A percentile compares a stretch with the other conserved stretches of the same genome.
These are phyloP conservation scores for Clusia tigrina DNA, from an alignment of 2,888 invertebrate genomes.

Conservation along the genomic window DNA sequence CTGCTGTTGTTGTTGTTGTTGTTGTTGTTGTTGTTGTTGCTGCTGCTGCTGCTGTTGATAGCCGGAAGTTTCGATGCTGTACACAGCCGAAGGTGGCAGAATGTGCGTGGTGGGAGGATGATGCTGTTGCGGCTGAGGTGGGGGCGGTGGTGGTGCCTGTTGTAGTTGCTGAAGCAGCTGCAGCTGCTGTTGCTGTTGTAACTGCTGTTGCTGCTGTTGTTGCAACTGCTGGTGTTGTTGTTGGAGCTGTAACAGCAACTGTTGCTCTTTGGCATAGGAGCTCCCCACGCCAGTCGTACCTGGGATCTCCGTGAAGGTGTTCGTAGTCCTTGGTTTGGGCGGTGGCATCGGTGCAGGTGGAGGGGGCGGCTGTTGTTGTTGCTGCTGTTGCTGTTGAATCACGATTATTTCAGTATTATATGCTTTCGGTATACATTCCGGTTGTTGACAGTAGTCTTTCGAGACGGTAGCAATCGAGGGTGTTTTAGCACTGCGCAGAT, in stretches of 20 bases:
- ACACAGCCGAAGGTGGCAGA: slow-evolving; percentile 61
- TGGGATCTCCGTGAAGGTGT: slow-evolving; percentile 63
- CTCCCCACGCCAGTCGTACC: slow-evolving; percentile 63
- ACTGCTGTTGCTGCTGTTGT: slow-evolving; percentile 42
- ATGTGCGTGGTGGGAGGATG: slow-evolving; percentile 59
- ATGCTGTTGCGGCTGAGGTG: slow-evolving; percentile 37
- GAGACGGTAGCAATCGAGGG: slow-evolving; percentile 64
- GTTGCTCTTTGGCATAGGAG: slow-evolving; percentile 59
- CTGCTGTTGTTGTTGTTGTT: slow-evolving; percentile 31
- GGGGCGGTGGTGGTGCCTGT: slow-evolving; percentile 40
- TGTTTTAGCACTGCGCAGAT: slow-evolving; percentile 64
- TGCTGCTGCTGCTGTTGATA: slow-evolving; percentile 42
- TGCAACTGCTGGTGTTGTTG: slow-evolving; percentile 45
- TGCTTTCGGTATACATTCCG: slow-evolving; percentile 59
- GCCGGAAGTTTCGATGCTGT: slow-evolving; percentile 61
- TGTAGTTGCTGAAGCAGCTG: slow-evolving; percentile 38
- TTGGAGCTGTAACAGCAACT: slow-evolving; percentile 35
- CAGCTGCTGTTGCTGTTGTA: slow-evolving; percentile 36
- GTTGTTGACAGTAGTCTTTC: slow-evolving; percentile 63
- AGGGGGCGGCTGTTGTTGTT: slow-evolving; percentile 35
- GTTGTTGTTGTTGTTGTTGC: slow-evolving; percentile 31
- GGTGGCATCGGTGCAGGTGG: slow-evolving; percentile 56
- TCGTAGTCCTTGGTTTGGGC: slow-evolving; percentile 57
- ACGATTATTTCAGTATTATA: slow-evolving; percentile 48
- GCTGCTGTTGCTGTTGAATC: slow-evolving; percentile 30